Percentiles rank a stretch among this genome's conserved stretches.
Evolutionary conservation across 2,113 vertebrate species (phyloP).

Genomic region (Nothobranchius furzeri): DNA sequence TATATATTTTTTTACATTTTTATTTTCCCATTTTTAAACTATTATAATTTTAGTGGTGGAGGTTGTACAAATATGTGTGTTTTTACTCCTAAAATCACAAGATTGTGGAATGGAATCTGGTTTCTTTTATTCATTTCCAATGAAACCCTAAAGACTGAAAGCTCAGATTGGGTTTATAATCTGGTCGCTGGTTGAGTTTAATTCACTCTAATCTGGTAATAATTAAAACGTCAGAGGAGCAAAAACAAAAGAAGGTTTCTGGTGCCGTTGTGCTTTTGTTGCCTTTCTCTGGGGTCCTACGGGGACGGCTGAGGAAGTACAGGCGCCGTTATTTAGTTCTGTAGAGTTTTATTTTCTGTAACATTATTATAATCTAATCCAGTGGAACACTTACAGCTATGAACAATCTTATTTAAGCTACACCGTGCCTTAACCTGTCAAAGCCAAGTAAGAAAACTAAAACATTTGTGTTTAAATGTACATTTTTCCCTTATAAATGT

Average conservation of each 20-base stretch:
- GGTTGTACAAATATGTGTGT: slow-evolving; percentile 1
- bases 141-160: too few relatives aligned
- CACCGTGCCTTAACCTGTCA: slow-evolving; percentile 67
- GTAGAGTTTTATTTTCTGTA: slow-evolving; percentile 37
- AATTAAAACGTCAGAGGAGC: too few relatives aligned
- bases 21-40: too few relatives aligned
- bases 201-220: too few relatives aligned
- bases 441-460: slow-evolving; percentile 66
- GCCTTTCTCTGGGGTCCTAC: slow-evolving; percentile 19
- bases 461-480: slow-evolving; percentile 19
- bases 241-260: too few relatives aligned
- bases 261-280: slow-evolving; percentile 1
- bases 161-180: too few relatives aligned
- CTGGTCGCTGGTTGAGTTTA: background rate
- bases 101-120: slow-evolving; percentile 1
- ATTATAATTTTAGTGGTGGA: background rate
- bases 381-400: slow-evolving; percentile 70
- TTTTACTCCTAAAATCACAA: slow-evolving; percentile 17
- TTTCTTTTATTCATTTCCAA: too few relatives aligned
- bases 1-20: too few relatives aligned
- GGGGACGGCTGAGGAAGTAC: slow-evolving; percentile 53
- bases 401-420: slow-evolving; percentile 72
- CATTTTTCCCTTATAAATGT: slow-evolving; percentile 32
- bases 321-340: slow-evolving; percentile 45
- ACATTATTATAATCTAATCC: slow-evolving; percentile 47